Conservation (phyloP, 2,113 vertebrate species). For the Tachysurus vachellii region DNA sequence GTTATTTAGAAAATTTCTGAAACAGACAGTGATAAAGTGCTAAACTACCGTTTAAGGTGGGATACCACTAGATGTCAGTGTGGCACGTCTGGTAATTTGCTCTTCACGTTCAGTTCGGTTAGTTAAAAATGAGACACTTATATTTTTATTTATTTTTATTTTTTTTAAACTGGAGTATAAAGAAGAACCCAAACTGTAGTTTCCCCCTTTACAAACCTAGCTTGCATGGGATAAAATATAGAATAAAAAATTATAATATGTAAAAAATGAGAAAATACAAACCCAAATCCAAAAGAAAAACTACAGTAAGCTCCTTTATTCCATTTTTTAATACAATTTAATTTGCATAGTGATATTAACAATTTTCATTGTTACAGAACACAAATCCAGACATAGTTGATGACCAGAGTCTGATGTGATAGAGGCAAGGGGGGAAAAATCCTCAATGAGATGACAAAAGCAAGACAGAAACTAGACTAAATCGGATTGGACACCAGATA, state of each 20-base stretch:
- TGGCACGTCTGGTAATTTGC: too few relatives aligned
- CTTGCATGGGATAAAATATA: too few relatives aligned
- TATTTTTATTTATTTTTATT: not conserved
- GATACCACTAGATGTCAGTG: conserved; percentile 24
- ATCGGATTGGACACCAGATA: not conserved
- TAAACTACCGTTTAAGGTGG: not conserved
- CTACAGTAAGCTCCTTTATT: not conserved
- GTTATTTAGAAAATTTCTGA: not conserved
- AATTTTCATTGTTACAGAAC: not conserved
- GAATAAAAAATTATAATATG: not conserved
- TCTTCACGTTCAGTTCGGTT: not conserved
- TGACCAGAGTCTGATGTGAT: not conserved
- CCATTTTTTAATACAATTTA: not conserved
- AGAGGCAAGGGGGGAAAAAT: not conserved
- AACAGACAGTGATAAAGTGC: not conserved
- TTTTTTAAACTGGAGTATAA: not conserved
- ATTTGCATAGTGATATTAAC: not conserved
- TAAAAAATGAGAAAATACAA: not conserved
- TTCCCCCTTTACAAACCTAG: too few relatives aligned
- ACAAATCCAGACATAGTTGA: not conserved
- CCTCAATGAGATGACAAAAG: not conserved
- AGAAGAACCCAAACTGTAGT: not conserved
- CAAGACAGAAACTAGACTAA: not conserved
- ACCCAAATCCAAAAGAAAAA: not conserved
- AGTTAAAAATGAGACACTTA: not conserved